phyloP scores from a whole-genome alignment of 2,113 vertebrate genomes.

The Saccopteryx bilineata region DNA sequence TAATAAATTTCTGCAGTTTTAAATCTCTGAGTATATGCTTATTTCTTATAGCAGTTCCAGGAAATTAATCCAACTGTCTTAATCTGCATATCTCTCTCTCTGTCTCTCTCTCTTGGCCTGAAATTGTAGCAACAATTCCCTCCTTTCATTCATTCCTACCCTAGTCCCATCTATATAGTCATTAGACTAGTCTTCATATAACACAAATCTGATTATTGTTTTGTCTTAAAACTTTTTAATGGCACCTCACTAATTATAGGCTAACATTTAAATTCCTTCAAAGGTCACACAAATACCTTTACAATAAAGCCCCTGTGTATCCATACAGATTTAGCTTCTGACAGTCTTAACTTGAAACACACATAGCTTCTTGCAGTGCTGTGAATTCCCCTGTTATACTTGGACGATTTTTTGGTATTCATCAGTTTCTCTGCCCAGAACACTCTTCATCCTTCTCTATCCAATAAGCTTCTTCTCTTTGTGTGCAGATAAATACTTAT shows the following conservation, averaged over 20 bases:
- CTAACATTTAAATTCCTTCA: background rate
- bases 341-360: background rate
- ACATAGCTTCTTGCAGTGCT: background rate
- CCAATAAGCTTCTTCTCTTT: background rate
- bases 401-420: background rate
- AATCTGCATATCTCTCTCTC: background rate
- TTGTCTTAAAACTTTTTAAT: conserved; percentile 14
- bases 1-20: background rate
- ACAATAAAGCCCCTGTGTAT: background rate
- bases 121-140: background rate
- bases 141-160: background rate
- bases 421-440: background rate
- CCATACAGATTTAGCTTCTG: background rate
- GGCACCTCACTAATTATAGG: background rate
- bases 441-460: background rate
- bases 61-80: background rate
- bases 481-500: background rate
- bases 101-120: background rate
- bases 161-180: background rate
- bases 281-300: background rate
- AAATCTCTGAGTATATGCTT: background rate
- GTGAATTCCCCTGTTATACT: background rate
- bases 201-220: background rate
- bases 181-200: background rate
- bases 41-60: background rate